Evolutionary conservation across 2,113 vertebrate species (phyloP).

Genomic region (Micronisus gabar): DNA sequence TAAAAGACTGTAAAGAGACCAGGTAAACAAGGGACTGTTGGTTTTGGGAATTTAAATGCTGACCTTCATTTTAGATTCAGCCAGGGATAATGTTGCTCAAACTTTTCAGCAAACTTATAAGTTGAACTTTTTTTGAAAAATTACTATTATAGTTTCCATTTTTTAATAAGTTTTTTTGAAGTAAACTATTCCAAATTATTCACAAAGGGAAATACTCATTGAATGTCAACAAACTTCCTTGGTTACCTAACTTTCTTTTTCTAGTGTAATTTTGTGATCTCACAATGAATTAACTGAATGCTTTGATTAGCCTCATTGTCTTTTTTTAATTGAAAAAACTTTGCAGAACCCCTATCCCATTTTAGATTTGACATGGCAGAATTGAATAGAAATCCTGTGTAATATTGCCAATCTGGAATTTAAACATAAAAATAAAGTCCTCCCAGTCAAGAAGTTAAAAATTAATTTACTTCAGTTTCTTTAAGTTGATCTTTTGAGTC

Average conservation of each 20-base stretch:
- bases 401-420: neutral
- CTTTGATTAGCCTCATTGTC: neutral
- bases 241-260: neutral
- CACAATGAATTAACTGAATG: neutral
- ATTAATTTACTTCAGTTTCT: neutral
- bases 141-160: neutral
- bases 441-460: neutral
- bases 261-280: neutral
- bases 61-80: neutral
- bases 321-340: neutral
- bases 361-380: neutral
- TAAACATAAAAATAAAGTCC: neutral
- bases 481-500: neutral
- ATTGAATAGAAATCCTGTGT: neutral
- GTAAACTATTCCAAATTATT: neutral
- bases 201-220: neutral
- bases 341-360: neutral
- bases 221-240: neutral
- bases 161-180: neutral
- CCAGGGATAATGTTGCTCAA: neutral
- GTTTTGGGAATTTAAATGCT: neutral
- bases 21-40: neutral
- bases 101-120: neutral
- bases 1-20: neutral
- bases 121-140: neutral